phyloP scores from a whole-genome alignment of 2,113 vertebrate genomes.

The Scomber scombrus region DNA sequence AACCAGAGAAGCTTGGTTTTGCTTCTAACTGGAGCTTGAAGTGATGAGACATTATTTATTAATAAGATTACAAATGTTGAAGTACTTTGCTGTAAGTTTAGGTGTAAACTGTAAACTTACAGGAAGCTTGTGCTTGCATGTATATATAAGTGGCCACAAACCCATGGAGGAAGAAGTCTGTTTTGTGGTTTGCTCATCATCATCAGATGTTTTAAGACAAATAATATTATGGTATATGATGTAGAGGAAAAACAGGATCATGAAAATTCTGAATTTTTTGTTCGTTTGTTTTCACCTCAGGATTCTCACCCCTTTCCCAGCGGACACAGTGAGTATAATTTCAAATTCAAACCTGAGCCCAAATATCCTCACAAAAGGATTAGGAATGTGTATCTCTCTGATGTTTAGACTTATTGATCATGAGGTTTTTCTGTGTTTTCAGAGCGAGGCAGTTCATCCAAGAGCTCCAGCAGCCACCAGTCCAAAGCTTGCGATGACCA shows the following conservation, averaged over 20 bases:
- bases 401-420: conserved; percentile 4
- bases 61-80: background rate
- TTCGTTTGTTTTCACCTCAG: conserved; percentile 63
- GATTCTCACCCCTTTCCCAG: conserved; percentile 92
- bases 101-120: no score
- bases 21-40: background rate
- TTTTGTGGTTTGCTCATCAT: background rate
- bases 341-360: background rate
- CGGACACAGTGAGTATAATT: conserved; percentile 91
- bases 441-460: conserved; percentile 94
- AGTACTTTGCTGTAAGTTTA: background rate
- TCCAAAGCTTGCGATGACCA: conserved; percentile 89
- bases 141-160: background rate
- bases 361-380: background rate
- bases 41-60: background rate
- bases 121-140: background rate
- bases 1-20: background rate
- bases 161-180: no score
- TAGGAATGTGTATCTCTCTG: background rate
- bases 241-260: background rate
- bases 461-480: conserved; percentile 92
- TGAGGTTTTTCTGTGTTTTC: conserved; percentile 24
- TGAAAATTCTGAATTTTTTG: conserved; percentile 1
- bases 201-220: background rate
- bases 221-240: background rate